Conservation (phyloP, 2,797 vertebrate species). For the Podarcis lilfordi region DNA sequence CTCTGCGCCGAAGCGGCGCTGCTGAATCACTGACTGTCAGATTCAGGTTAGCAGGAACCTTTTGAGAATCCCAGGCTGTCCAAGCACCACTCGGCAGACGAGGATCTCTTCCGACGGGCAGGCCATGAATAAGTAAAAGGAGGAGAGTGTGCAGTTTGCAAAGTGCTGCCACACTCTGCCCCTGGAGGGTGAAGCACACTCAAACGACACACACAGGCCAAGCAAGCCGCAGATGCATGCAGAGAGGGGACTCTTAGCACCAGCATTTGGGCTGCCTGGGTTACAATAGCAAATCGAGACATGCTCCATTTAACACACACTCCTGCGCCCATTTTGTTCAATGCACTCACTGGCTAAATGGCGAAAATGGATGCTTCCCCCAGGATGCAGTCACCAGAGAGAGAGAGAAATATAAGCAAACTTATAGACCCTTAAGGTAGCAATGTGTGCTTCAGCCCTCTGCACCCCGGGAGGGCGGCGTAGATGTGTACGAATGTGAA, state of each 20-base stretch:
- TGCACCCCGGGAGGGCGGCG: no score
- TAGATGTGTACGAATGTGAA: neutral
- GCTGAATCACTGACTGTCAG: neutral
- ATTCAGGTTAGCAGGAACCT: neutral
- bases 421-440: neutral
- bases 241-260: neutral
- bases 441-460: neutral
- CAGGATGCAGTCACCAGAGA: neutral
- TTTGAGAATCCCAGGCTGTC: neutral
- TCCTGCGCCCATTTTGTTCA: conserved; percentile 8
- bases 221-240: no score
- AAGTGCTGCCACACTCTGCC: neutral
- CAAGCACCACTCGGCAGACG: neutral
- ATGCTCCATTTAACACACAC: conserved; percentile 20
- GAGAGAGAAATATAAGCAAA: neutral
- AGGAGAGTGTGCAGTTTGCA: neutral
- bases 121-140: neutral
- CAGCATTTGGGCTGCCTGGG: neutral
- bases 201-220: neutral
- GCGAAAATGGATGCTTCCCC: conserved; percentile 24
- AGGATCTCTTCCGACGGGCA: conserved; percentile 1
- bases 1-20: fast-evolving
- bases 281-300: conserved; percentile 10
- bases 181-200: neutral
- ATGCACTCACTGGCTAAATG: neutral